Percentiles rank a stretch among this genome's conserved stretches.
Conservation (phyloP, 1,140 invertebrate species). For the Zaprionus vittiger region DNA sequence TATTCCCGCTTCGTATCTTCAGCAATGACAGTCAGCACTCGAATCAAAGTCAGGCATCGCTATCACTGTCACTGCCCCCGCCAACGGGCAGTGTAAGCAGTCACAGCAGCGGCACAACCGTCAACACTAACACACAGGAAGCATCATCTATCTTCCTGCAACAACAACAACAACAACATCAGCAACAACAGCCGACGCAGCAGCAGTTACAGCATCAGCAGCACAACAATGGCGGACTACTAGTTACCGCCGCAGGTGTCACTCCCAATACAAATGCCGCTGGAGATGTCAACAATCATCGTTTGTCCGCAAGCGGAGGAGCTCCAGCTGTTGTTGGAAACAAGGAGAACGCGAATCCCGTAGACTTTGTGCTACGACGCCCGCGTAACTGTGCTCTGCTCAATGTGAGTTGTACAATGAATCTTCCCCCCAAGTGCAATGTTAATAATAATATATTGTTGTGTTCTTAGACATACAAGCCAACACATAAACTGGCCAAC, state of each 20-base stretch:
- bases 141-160: slow-evolving; percentile 23
- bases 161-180: slow-evolving; percentile 43
- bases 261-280: slow-evolving; percentile 27
- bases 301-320: slow-evolving; percentile 30
- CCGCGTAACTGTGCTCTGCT: slow-evolving; percentile 78
- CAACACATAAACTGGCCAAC: slow-evolving; percentile 87
- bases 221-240: slow-evolving; percentile 62
- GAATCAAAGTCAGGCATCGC: slow-evolving; percentile 72
- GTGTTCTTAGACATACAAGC: slow-evolving; percentile 71
- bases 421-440: background rate
- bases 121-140: slow-evolving; percentile 14
- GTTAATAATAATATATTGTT: too few species aligned
- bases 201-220: slow-evolving; percentile 39
- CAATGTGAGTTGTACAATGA: slow-evolving; percentile 54
- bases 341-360: slow-evolving; percentile 82
- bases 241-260: slow-evolving; percentile 43
- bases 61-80: slow-evolving; percentile 67
- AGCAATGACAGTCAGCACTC: slow-evolving; percentile 82
- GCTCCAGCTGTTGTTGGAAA: slow-evolving; percentile 64
- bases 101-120: slow-evolving; percentile 17
- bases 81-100: slow-evolving; percentile 41
- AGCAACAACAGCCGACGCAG: slow-evolving; percentile 17
- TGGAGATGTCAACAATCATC: slow-evolving; percentile 58
- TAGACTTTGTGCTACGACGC: slow-evolving; percentile 76
- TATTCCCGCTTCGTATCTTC: background rate